Evolutionary conservation across 1,140 invertebrate species (phyloP).

Genomic region (Agrypnia vestita): DNA sequence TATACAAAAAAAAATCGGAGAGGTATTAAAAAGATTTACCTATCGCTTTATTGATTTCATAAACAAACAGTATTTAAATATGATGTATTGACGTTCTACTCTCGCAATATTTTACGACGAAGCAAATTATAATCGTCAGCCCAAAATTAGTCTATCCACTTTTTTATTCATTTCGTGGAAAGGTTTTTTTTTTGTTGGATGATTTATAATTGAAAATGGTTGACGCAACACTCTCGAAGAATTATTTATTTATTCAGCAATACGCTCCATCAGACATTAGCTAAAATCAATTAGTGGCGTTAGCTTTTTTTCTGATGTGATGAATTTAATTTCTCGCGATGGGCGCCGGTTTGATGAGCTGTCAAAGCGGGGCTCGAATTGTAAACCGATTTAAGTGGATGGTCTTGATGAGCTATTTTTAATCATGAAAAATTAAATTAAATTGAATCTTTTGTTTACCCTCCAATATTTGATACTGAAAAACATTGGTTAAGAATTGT

Average conservation of each 20-base stretch:
- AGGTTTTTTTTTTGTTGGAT: slow-evolving; percentile 8
- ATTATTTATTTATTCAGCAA: slow-evolving; percentile 41
- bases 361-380: slow-evolving; percentile 28
- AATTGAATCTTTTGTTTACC: too few relatives aligned
- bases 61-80: slow-evolving; percentile 25
- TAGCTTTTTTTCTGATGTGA: slow-evolving; percentile 34
- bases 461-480: too few relatives aligned
- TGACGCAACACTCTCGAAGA: not conserved
- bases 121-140: slow-evolving; percentile 36
- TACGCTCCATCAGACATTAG: slow-evolving; percentile 54
- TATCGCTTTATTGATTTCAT: not conserved
- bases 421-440: too few relatives aligned
- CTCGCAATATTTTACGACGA: slow-evolving; percentile 21
- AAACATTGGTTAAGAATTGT: too few relatives aligned
- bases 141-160: slow-evolving; percentile 48
- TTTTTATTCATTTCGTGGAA: slow-evolving; percentile 45
- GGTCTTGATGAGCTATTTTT: too few relatives aligned
- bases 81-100: slow-evolving; percentile 11
- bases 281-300: slow-evolving; percentile 56
- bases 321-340: slow-evolving; percentile 49
- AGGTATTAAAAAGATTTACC: not conserved
- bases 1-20: too few relatives aligned
- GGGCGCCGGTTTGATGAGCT: slow-evolving; percentile 45
- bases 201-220: slow-evolving; percentile 22
- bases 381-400: not conserved